phyloP scores from a whole-genome alignment of 1,140 invertebrate genomes.

The Diachasma alloeum region DNA sequence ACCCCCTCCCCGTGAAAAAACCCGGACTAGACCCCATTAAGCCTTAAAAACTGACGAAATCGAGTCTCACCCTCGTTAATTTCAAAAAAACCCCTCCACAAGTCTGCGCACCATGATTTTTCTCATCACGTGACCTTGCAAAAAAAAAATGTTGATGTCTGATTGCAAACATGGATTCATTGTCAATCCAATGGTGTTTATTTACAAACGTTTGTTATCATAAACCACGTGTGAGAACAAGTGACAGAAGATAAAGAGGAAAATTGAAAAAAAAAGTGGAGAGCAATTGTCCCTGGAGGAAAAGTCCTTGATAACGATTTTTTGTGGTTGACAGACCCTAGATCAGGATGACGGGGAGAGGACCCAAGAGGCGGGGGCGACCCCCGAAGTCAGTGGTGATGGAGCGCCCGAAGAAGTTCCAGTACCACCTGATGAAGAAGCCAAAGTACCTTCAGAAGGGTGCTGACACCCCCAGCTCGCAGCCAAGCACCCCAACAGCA shows the following conservation, averaged over 20 bases:
- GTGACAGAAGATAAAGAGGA: background rate
- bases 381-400: slow-evolving; percentile 87
- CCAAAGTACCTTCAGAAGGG: slow-evolving; percentile 85
- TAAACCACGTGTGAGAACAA: slow-evolving; percentile 65
- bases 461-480: slow-evolving; percentile 69
- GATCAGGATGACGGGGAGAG: slow-evolving; percentile 80
- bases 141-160: slow-evolving; percentile 69
- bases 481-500: slow-evolving; percentile 79
- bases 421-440: slow-evolving; percentile 89
- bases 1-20: too few species aligned
- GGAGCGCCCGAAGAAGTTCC: slow-evolving; percentile 84
- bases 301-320: too few species aligned
- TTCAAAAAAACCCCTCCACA: background rate
- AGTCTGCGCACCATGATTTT: slow-evolving; percentile 50
- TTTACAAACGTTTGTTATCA: slow-evolving; percentile 69
- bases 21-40: too few species aligned
- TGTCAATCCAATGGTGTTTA: slow-evolving; percentile 68
- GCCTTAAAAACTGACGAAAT: too few species aligned
- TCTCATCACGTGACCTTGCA: slow-evolving; percentile 68
- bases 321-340: background rate
- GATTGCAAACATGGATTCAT: slow-evolving; percentile 64
- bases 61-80: too few species aligned
- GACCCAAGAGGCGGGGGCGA: slow-evolving; percentile 84
- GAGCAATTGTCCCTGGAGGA: too few species aligned
- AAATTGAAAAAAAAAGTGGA: background rate